Evolutionary conservation across 2,888 invertebrate genomes (phyloP).

Genomic region (Pristionchus fissidentatus): DNA sequence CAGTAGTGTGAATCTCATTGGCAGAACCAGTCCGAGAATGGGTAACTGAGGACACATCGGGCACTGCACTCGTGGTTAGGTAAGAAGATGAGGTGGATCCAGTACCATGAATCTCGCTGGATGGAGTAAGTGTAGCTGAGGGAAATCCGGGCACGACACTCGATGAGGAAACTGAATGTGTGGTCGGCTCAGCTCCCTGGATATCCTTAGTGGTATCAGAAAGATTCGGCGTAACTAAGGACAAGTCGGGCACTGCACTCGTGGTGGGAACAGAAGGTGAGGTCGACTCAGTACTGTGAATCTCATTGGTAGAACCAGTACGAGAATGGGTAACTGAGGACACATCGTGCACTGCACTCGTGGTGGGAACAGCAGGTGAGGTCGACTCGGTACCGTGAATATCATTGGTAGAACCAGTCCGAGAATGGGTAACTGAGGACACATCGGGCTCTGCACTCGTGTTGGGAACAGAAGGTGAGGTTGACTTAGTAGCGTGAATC

Average conservation of each 20-base stretch:
- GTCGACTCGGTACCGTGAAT: too few species aligned
- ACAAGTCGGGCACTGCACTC: too few species aligned
- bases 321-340: too few species aligned
- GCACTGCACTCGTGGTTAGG: neutral
- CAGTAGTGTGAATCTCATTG: neutral
- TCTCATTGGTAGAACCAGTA: too few species aligned
- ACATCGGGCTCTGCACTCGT: neutral
- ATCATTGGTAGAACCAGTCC: too few species aligned
- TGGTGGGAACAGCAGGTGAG: too few species aligned
- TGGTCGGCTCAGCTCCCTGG: neutral
- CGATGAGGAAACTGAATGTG: neutral
- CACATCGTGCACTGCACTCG: too few species aligned
- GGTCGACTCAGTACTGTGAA: too few species aligned
- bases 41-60: neutral
- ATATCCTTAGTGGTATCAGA: neutral
- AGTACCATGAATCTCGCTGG: neutral
- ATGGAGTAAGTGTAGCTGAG: neutral
- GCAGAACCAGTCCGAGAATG: neutral
- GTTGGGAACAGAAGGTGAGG: neutral
- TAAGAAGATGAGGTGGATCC: neutral
- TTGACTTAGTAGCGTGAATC: neutral
- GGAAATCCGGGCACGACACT: neutral
- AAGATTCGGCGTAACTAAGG: too few species aligned
- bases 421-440: neutral
- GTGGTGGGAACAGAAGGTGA: too few species aligned